phyloP scores from a whole-genome alignment of 2,888 invertebrate species.

The Calephelis perditalis region DNA sequence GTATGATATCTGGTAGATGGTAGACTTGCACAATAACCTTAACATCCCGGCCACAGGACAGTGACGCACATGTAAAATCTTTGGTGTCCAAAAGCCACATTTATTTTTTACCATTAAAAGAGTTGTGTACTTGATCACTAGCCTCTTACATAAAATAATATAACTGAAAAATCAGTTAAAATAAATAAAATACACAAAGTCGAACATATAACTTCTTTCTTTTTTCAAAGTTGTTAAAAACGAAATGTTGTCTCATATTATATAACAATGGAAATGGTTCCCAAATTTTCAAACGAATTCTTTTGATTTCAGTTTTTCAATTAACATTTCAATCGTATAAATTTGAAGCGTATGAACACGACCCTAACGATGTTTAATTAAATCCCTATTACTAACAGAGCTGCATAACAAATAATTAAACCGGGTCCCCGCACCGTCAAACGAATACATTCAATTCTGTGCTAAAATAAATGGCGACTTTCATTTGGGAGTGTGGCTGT shows the following conservation, averaged over 20 bases:
- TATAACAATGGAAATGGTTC: background rate
- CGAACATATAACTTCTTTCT: too few species aligned
- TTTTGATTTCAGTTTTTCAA: background rate
- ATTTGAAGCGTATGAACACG: background rate
- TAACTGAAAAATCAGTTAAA: too few species aligned
- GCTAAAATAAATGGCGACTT: slow-evolving; percentile 11
- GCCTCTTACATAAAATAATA: too few species aligned
- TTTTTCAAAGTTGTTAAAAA: too few species aligned
- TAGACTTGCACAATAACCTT: too few species aligned
- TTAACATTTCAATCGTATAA: background rate
- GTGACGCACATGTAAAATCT: too few species aligned
- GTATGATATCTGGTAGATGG: too few species aligned
- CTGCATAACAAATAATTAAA: slow-evolving; percentile 12
- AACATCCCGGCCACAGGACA: too few species aligned
- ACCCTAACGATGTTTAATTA: slow-evolving; percentile 2
- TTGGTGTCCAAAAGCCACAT: too few species aligned
- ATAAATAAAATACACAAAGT: too few species aligned
- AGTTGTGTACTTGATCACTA: too few species aligned
- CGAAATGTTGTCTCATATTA: background rate
- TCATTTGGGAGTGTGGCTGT: slow-evolving; percentile 20
- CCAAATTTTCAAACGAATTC: background rate
- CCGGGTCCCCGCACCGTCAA: background rate
- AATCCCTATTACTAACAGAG: slow-evolving; percentile 9
- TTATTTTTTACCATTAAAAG: too few species aligned
- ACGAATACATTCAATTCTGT: slow-evolving; percentile 7